A percentile compares a stretch with the other conserved stretches of the same genome.
phyloP scores from a whole-genome alignment of 2,113 vertebrate species.

The Nesogale talazaci region DNA sequence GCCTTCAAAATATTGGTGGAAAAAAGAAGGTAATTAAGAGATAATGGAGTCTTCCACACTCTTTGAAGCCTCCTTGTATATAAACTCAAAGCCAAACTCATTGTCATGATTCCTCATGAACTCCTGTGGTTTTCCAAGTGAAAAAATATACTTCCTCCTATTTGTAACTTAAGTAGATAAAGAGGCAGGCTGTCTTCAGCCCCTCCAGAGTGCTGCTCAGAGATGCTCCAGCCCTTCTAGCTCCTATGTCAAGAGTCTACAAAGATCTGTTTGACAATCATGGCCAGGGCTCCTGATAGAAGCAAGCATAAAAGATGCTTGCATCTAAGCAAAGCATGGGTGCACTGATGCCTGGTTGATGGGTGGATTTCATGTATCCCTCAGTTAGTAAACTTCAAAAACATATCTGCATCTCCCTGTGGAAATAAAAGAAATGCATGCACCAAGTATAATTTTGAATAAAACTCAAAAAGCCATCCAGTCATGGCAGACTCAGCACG shows the following conservation, averaged over 20 bases:
- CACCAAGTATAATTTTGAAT: neutral
- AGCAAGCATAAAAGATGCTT: neutral
- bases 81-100: too few relatives aligned
- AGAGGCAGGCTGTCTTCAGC: too few relatives aligned
- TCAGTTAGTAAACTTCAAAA: neutral
- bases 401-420: neutral
- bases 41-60: too few relatives aligned
- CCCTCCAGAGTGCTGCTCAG: neutral
- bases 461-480: neutral
- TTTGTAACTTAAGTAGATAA: too few relatives aligned
- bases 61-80: too few relatives aligned
- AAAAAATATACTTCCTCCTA: too few relatives aligned
- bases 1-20: too few relatives aligned
- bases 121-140: too few relatives aligned
- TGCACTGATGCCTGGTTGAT: neutral
- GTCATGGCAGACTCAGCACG: too few relatives aligned
- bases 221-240: neutral
- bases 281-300: neutral
- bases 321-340: constrained; percentile 17
- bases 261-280: neutral
- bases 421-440: neutral
- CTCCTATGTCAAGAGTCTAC: neutral
- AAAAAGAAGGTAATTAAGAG: too few relatives aligned
- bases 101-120: too few relatives aligned
- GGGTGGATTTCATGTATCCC: neutral